Evolutionary conservation across 2,113 vertebrate genomes (phyloP).

Genomic region (Chionodraco myersi): DNA sequence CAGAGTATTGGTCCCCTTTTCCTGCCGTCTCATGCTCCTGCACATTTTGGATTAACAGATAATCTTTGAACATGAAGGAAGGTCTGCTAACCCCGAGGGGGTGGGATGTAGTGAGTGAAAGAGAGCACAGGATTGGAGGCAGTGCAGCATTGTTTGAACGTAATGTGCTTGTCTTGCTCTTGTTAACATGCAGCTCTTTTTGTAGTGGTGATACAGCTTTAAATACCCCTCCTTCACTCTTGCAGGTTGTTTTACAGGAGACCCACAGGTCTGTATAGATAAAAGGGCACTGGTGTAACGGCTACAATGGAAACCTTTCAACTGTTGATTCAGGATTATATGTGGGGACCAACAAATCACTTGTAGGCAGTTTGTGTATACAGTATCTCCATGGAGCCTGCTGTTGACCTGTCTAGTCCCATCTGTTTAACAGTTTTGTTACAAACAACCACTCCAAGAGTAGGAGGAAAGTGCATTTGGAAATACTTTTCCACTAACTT

Average conservation of each 20-base stretch:
- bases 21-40: slow-evolving; percentile 81
- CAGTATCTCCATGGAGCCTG: slow-evolving; percentile 17
- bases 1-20: slow-evolving; percentile 73
- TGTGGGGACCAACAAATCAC: slow-evolving; percentile 22
- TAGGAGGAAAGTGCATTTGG: slow-evolving; percentile 4
- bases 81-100: slow-evolving; percentile 82
- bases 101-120: slow-evolving; percentile 73
- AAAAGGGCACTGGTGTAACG: slow-evolving; percentile 23
- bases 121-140: slow-evolving; percentile 77
- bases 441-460: slow-evolving; percentile 6
- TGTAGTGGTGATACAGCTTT: slow-evolving; percentile 71
- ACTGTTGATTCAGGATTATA: slow-evolving; percentile 16
- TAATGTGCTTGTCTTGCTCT: slow-evolving; percentile 84
- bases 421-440: slow-evolving; percentile 27
- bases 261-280: slow-evolving; percentile 66
- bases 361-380: slow-evolving; percentile 34
- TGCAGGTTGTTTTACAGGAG: slow-evolving; percentile 67
- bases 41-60: slow-evolving; percentile 89
- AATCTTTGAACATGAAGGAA: slow-evolving; percentile 88
- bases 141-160: slow-evolving; percentile 80
- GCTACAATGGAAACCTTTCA: slow-evolving; percentile 20
- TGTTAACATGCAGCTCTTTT: slow-evolving; percentile 83
- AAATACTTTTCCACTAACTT: slow-evolving; percentile 1
- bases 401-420: slow-evolving; percentile 39
- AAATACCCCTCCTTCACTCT: slow-evolving; percentile 56